These are phyloP conservation scores for Apomyelois bistriatella DNA, from an alignment of 2,888 invertebrate genomes.

Conservation along the genomic window DNA sequence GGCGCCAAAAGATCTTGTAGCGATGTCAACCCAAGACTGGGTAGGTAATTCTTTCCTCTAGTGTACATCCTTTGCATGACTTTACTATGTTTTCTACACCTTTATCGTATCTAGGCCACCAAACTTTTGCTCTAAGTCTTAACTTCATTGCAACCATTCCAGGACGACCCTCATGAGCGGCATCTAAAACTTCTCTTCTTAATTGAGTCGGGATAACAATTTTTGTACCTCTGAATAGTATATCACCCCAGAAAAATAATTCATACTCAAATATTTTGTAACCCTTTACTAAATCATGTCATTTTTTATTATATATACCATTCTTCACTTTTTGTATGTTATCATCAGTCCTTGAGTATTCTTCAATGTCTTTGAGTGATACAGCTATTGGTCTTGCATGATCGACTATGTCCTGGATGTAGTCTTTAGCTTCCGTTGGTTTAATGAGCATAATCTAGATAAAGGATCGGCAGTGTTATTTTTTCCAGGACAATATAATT, in stretches of 20 bases:
- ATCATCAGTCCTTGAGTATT: slow-evolving; percentile 17
- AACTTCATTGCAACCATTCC: slow-evolving; percentile 16
- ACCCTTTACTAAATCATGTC: slow-evolving; percentile 17
- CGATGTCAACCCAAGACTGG: slow-evolving; percentile 27
- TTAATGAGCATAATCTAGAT: neutral
- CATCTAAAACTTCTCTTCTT: slow-evolving; percentile 5
- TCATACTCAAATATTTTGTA: slow-evolving; percentile 23
- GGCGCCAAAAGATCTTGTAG: slow-evolving; percentile 31
- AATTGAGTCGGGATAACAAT: slow-evolving; percentile 12
- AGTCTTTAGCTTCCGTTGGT: slow-evolving; percentile 5
- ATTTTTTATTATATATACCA: slow-evolving; percentile 12
- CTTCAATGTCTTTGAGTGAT: slow-evolving; percentile 2
- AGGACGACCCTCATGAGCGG: slow-evolving; percentile 9
- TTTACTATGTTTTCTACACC: slow-evolving; percentile 16
- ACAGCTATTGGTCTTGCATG: slow-evolving; percentile 26
- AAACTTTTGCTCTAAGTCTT: slow-evolving; percentile 11
- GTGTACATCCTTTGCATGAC: slow-evolving; percentile 21
- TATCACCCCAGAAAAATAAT: slow-evolving; percentile 5
- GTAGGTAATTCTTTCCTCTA: slow-evolving; percentile 24
- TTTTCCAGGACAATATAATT: no score
- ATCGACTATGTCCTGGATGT: slow-evolving; percentile 19
- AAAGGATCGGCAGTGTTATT: neutral
- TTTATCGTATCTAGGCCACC: slow-evolving; percentile 16
- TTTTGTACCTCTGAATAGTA: slow-evolving; percentile 12
- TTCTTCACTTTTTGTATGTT: slow-evolving; percentile 11